Conservation (phyloP, 2,888 invertebrate species). For the Thereva nobilitata region DNA sequence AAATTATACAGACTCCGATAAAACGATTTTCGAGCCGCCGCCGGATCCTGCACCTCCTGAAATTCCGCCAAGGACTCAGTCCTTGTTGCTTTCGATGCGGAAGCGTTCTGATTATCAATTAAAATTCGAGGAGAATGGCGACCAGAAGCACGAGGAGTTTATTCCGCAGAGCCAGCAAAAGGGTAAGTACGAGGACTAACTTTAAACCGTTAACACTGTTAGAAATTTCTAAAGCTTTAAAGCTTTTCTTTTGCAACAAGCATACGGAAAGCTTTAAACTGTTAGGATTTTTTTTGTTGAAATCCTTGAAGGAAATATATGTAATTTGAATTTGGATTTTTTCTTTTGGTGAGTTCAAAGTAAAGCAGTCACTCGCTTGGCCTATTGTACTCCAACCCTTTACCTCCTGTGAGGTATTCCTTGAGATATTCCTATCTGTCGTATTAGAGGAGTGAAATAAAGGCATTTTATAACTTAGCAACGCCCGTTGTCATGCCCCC, state of each 20-base stretch:
- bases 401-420: too few species aligned
- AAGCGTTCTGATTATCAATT: conserved; percentile 58
- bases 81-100: conserved; percentile 64
- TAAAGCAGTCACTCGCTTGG: too few species aligned
- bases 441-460: too few species aligned
- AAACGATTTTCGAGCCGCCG: conserved; percentile 69
- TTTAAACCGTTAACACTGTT: conserved; percentile 6
- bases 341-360: too few species aligned
- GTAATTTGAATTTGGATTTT: too few species aligned
- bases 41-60: conserved; percentile 86
- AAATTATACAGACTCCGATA: conserved; percentile 54
- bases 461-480: too few species aligned
- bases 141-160: conserved; percentile 58
- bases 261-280: too few species aligned
- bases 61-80: conserved; percentile 83
- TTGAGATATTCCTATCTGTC: too few species aligned
- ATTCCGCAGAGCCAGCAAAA: conserved; percentile 56
- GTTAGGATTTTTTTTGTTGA: too few species aligned
- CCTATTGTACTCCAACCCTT: too few species aligned
- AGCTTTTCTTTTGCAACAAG: background rate
- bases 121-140: conserved; percentile 57
- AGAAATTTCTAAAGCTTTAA: background rate
- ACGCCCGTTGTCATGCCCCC: too few species aligned
- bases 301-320: too few species aligned
- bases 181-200: conserved; percentile 43